Evolutionary conservation across 1,140 invertebrate species (phyloP).

Genomic region (Diorhabda elongata): DNA sequence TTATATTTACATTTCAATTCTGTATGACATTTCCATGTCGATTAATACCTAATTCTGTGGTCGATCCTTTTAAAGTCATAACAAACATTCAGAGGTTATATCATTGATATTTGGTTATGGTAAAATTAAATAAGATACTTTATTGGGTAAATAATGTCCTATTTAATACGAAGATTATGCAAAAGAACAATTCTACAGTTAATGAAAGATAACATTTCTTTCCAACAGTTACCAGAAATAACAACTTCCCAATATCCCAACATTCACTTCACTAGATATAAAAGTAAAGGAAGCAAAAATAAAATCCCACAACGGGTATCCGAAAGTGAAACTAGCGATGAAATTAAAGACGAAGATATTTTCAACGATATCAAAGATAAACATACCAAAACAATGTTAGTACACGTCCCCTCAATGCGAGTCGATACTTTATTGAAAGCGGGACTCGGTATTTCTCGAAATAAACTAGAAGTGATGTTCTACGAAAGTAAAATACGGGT

Average conservation of each 20-base stretch:
- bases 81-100: no score
- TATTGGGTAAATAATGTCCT: no score
- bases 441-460: constrained; percentile 62
- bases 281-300: constrained; percentile 21
- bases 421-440: constrained; percentile 63
- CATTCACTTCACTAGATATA: constrained; percentile 8
- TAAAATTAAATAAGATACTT: no score
- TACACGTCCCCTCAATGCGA: constrained; percentile 58
- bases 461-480: constrained; percentile 62
- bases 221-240: no score
- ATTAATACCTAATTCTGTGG: no score
- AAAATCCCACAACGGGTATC: constrained; percentile 21
- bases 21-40: no score
- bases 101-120: no score
- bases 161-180: no score
- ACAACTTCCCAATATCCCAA: not conserved
- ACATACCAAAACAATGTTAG: constrained; percentile 56
- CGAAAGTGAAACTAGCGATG: constrained; percentile 32
- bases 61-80: no score
- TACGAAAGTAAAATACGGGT: constrained; percentile 64
- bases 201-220: no score
- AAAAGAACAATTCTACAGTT: no score
- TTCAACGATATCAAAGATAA: constrained; percentile 43
- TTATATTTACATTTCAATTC: no score
- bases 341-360: constrained; percentile 41